phyloP scores from a whole-genome alignment of 2,888 invertebrate genomes.

The Drosophila vallismaia region DNA sequence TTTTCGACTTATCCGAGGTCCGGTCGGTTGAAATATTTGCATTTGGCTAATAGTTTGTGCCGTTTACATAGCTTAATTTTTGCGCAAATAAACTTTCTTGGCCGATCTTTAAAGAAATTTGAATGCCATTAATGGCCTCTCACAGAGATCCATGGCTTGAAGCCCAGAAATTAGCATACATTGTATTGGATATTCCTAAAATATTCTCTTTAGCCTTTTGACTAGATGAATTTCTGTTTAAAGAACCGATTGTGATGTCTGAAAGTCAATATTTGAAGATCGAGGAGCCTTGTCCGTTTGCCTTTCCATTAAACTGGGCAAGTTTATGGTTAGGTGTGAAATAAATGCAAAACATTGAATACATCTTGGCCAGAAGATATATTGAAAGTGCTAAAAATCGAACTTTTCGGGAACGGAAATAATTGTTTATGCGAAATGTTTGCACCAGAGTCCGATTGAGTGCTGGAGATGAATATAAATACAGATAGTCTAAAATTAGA shows the following conservation, averaged over 20 bases:
- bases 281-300: constrained; percentile 25
- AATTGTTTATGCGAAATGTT: constrained; percentile 65
- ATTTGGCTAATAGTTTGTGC: constrained; percentile 51
- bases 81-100: constrained; percentile 64
- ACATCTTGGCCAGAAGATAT: constrained; percentile 42
- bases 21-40: constrained; percentile 8
- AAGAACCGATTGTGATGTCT: constrained; percentile 52
- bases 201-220: constrained; percentile 25
- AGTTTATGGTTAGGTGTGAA: constrained; percentile 74
- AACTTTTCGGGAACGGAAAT: constrained; percentile 55
- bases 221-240: constrained; percentile 50
- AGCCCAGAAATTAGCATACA: not conserved
- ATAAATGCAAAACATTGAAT: constrained; percentile 57
- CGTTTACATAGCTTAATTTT: constrained; percentile 67
- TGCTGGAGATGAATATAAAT: constrained; percentile 37
- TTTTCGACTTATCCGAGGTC: constrained; percentile 36
- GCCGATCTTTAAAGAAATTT: constrained; percentile 31
- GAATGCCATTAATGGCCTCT: constrained; percentile 59
- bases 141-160: constrained; percentile 37
- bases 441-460: constrained; percentile 31
- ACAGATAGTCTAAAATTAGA: constrained; percentile 26
- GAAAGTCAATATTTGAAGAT: constrained; percentile 66
- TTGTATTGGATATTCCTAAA: too few species aligned
- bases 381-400: constrained; percentile 47
- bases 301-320: constrained; percentile 57